These are phyloP conservation scores for Rhodinocichla rosea DNA, from an alignment of 2,113 vertebrate species.

Conservation along the genomic window DNA sequence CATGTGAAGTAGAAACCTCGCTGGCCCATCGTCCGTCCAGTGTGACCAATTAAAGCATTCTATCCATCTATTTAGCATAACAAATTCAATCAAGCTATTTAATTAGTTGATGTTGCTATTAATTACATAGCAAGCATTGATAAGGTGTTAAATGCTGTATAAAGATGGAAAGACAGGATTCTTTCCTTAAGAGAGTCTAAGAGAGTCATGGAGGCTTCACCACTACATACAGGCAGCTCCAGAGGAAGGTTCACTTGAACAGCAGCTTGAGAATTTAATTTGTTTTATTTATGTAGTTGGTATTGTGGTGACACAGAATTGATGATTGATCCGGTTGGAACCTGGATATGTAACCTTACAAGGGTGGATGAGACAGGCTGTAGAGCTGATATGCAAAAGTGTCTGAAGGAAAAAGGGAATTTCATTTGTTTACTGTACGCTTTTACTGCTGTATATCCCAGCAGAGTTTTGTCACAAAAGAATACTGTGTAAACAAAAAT, in stretches of 20 bases:
- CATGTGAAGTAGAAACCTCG: fast-evolving
- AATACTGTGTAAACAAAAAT: background rate
- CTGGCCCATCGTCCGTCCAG: fast-evolving
- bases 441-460: background rate
- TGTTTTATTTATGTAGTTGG: background rate
- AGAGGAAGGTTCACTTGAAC: background rate
- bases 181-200: background rate
- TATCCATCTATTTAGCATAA: background rate
- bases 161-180: background rate
- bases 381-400: background rate
- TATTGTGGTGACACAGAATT: background rate
- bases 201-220: background rate
- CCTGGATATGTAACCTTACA: background rate
- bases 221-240: background rate
- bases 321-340: background rate
- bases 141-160: background rate
- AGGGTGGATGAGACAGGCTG: background rate
- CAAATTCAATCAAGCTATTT: background rate
- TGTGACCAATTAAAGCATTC: background rate
- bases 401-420: background rate
- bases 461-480: background rate
- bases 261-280: background rate
- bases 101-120: background rate
- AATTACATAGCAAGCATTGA: background rate
- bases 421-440: background rate